These are phyloP conservation scores for Morpho achilles DNA, from an alignment of 2,888 invertebrate species.

Conservation along the genomic window DNA sequence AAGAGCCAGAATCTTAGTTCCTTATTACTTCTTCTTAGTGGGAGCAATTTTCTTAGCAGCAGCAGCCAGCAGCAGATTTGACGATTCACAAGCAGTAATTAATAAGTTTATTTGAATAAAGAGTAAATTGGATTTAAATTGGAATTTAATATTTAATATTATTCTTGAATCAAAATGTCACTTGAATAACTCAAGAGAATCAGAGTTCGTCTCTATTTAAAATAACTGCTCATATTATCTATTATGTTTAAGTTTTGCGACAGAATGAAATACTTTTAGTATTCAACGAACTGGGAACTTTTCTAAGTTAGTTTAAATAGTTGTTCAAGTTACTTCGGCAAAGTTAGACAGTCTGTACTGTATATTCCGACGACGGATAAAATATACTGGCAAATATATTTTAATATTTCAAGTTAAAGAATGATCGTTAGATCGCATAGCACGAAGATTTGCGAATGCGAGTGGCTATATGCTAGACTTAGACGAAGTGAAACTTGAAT, in stretches of 20 bases:
- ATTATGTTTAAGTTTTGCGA: not conserved
- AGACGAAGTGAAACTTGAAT: not conserved
- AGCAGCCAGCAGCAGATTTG: too few species aligned
- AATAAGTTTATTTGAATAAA: too few species aligned
- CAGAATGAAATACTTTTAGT: slow-evolving; percentile 8
- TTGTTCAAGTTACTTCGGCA: slow-evolving; percentile 10
- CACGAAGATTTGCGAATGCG: not conserved
- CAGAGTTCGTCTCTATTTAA: not conserved
- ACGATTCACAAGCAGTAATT: too few species aligned
- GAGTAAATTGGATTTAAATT: too few species aligned
- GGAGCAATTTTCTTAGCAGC: too few species aligned
- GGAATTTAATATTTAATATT: too few species aligned
- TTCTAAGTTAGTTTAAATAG: slow-evolving; percentile 4
- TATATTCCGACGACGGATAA: not conserved
- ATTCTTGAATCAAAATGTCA: not conserved
- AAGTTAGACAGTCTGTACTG: slow-evolving; percentile 4
- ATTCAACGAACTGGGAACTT: slow-evolving; percentile 3
- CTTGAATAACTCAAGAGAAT: not conserved
- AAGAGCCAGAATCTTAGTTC: too few species aligned
- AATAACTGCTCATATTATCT: not conserved
- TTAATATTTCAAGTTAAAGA: not conserved
- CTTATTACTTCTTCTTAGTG: too few species aligned
- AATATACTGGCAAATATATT: not conserved
- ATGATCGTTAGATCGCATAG: not conserved
- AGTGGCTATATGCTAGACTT: not conserved